These are phyloP conservation scores for Oegoconia quadripuncta DNA, from an alignment of 2,888 invertebrate species.

Conservation along the genomic window DNA sequence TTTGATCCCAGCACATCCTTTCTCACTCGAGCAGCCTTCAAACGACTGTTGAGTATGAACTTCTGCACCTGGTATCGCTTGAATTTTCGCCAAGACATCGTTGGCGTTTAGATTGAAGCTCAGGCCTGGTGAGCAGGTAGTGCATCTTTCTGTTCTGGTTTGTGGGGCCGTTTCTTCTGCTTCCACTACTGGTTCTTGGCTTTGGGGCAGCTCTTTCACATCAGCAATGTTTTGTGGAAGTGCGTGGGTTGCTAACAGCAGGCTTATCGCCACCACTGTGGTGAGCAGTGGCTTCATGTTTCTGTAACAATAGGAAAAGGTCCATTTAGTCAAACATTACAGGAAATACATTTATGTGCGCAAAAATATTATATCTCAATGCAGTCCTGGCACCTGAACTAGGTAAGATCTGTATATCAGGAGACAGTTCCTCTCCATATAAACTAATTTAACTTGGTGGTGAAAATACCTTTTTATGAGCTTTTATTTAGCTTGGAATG, in stretches of 20 bases:
- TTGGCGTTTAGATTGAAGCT: constrained; percentile 45
- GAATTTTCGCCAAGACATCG: constrained; percentile 48
- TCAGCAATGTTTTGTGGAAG: constrained; percentile 57
- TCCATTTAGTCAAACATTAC: neutral
- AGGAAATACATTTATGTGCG: no score
- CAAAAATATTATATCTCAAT: no score
- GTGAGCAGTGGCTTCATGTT: constrained; percentile 70
- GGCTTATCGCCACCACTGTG: constrained; percentile 60
- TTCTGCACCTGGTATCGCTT: constrained; percentile 49
- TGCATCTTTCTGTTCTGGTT: constrained; percentile 54
- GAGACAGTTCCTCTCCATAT: no score
- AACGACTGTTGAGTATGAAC: constrained; percentile 65
- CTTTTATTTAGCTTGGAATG: no score
- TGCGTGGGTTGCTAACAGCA: constrained; percentile 49
- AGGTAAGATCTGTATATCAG: no score
- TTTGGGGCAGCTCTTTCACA: constrained; percentile 51
- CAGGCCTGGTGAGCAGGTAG: constrained; percentile 39
- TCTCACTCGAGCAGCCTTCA: constrained; percentile 62
- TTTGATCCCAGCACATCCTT: constrained; percentile 70
- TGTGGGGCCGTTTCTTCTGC: constrained; percentile 53
- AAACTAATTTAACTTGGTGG: neutral
- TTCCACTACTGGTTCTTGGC: constrained; percentile 46
- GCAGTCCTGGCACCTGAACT: no score
- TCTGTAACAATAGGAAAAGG: constrained; percentile 52
- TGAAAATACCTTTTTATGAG: no score